Base-by-base conservation (phyloP, 2,113 vertebrate genomes). In the Caranx ignobilis region DNA sequence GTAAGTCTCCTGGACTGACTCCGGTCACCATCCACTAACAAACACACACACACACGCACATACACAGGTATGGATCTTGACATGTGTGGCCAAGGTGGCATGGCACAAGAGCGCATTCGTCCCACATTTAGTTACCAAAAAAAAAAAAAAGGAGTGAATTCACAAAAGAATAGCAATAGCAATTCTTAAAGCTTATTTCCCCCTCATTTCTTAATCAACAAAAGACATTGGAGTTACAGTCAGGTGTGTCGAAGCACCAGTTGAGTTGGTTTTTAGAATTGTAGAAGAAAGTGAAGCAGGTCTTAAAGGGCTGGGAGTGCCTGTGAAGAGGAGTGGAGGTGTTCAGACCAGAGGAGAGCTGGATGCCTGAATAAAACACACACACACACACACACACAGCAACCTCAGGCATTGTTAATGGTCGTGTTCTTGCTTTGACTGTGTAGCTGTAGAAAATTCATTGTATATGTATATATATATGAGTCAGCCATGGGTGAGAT, bases 201-300 rank as follows among this genome's bases (percentile, higher is more conserved):
- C 13, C 13, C 37, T 15, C 16, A 1, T 15, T 71, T 55, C 26
- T 56, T 21, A 37, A 77, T 19, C 41, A 65, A 77, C 60, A 81
- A 61, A 55, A 81, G 54, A 81, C 41, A 61, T 54, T 11, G 72
- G 61, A 65, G 52, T 71, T 79, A 85, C 83, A 91, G 90, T 82
- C 76, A 55, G 85, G 82, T 75, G 86, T 88, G 85, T 88, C 70
- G 15, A 63, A 91, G 90, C 91, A 93, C 91, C 89, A 83, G 74
- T 70, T 54, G 34, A 76, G 64, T 73, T 37, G 68, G 70, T 83
- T 56, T n/a, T 26, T 35, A 65, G 61, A 26, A 54, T n/a, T 1
- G 64, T 73, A 83, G 62, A 72, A 50, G 59, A 54, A 66, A 57
- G n/a, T 50, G 64, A 76, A 82, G 62, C 71, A 43, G 41, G 48